phyloP scores from a whole-genome alignment of 2,113 vertebrate genomes.

The Paramisgurnus dabryanus region DNA sequence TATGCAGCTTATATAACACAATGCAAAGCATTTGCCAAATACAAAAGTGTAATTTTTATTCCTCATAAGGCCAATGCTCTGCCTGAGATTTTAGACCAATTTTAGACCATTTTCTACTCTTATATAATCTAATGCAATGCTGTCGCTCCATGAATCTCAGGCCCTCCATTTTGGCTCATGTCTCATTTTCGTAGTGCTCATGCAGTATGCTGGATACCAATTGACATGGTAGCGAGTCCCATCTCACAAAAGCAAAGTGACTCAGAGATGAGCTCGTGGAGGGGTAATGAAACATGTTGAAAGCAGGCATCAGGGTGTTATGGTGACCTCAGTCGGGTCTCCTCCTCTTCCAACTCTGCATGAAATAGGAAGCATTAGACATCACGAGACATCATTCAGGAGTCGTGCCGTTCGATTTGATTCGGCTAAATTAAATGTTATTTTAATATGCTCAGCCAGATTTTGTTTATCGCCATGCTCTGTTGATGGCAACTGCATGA shows the following conservation, averaged over 20 bases:
- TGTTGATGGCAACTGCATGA: not conserved
- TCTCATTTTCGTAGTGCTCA: not conserved
- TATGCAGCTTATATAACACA: no score
- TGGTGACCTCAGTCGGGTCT: not conserved
- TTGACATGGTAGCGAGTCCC: not conserved
- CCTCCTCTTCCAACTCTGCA: conserved; percentile 28
- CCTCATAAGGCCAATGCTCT: no score
- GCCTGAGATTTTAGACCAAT: not conserved
- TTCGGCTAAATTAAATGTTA: conserved; percentile 44
- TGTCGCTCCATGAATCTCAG: not conserved
- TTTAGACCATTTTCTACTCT: not conserved
- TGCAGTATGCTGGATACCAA: not conserved
- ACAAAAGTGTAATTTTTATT: no score
- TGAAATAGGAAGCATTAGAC: conserved; percentile 11
- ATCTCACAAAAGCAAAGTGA: conserved; percentile 8
- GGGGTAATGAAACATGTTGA: conserved; percentile 35
- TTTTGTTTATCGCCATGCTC: conserved; percentile 18
- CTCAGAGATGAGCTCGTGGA: conserved; percentile 25
- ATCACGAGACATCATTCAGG: conserved; percentile 30
- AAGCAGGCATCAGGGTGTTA: conserved; percentile 25
- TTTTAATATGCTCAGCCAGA: conserved; percentile 34
- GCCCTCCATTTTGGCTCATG: not conserved
- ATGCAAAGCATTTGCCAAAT: no score
- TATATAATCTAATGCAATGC: not conserved
- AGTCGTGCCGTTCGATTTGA: conserved; percentile 37